These are phyloP conservation scores for Vombatus ursinus DNA, from an alignment of 2,113 vertebrate species.

Conservation along the genomic window DNA sequence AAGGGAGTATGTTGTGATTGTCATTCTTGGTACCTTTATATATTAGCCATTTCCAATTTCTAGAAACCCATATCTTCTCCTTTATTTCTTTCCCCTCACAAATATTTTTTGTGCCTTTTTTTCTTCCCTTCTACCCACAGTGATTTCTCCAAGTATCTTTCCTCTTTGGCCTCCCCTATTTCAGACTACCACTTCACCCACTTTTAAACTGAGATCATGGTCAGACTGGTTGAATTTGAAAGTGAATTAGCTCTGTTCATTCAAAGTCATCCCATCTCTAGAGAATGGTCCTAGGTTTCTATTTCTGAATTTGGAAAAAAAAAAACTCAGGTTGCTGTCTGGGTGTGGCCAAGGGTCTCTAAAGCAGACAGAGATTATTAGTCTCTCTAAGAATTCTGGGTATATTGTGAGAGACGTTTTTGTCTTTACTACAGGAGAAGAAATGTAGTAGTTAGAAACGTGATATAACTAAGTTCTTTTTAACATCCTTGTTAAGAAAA, in stretches of 20 bases:
- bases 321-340: neutral
- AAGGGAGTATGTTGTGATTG: constrained; percentile 12
- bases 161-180: neutral
- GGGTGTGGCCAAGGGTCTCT: constrained; percentile 2
- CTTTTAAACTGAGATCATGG: neutral
- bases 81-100: neutral
- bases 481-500: neutral
- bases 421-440: neutral
- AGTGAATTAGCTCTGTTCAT: constrained; percentile 2
- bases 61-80: neutral
- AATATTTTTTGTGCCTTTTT: neutral
- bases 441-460: constrained; percentile 15
- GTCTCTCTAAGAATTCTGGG: neutral
- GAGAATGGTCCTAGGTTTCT: neutral
- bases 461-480: neutral
- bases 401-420: constrained; percentile 38
- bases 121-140: neutral
- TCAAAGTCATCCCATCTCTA: neutral
- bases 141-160: neutral
- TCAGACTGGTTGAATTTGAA: neutral
- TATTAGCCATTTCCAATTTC: neutral
- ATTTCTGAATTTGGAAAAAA: neutral
- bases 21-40: neutral
- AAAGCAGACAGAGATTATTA: constrained; percentile 4
- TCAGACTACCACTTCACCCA: neutral